Evolutionary conservation across 2,797 vertebrate species (phyloP).

Genomic region (Myiotriccus ornatus): DNA sequence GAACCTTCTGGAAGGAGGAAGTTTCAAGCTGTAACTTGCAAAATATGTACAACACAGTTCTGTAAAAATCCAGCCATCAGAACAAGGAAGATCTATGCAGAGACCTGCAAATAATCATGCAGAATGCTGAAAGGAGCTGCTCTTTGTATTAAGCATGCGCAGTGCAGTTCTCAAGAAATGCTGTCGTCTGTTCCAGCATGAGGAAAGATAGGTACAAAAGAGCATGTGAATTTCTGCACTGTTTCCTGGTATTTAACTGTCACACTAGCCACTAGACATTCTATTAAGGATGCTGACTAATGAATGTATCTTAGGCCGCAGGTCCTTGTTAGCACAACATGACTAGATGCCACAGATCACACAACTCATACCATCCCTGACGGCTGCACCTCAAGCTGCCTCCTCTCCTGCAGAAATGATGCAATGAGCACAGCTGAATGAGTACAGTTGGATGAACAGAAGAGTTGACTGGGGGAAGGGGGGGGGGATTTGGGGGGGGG

Average conservation of each 20-base stretch:
- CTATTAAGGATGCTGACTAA: slow-evolving; percentile 35
- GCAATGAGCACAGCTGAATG: slow-evolving; percentile 2
- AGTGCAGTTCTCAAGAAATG: neutral
- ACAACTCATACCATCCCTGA: neutral
- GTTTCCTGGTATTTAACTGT: slow-evolving; percentile 12
- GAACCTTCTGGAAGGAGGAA: slow-evolving; percentile 19
- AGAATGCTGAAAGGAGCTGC: slow-evolving; percentile 9
- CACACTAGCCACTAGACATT: neutral
- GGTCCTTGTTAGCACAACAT: neutral
- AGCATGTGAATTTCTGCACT: neutral
- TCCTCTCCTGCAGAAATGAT: slow-evolving; percentile 8
- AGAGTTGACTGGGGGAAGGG: neutral
- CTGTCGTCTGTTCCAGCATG: neutral
- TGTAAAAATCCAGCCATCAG: slow-evolving; percentile 54
- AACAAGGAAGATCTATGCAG: slow-evolving; percentile 12
- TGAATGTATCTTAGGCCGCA: neutral
- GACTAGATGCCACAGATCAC: neutral
- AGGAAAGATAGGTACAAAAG: neutral
- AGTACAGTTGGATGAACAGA: neutral
- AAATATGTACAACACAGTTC: slow-evolving; percentile 22
- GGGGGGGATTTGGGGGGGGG: no score
- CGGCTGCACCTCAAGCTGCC: neutral
- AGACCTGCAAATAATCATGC: slow-evolving; percentile 9
- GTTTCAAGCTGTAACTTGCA: slow-evolving; percentile 72
- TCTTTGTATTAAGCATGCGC: neutral